Conservation (phyloP, 2,888 invertebrate species). For the Timema cristinae region DNA sequence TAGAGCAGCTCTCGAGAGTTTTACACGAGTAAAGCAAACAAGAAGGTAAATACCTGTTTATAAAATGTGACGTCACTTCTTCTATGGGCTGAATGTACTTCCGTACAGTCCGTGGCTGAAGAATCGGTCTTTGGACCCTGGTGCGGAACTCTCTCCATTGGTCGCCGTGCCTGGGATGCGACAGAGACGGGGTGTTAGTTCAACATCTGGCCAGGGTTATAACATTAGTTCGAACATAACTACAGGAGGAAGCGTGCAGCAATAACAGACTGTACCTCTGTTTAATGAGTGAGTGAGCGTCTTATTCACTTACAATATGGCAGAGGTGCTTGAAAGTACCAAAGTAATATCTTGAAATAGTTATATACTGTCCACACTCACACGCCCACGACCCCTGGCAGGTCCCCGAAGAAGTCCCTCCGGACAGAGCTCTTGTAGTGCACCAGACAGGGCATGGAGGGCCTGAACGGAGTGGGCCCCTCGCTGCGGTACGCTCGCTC, state of each 20-base stretch:
- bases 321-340: too few relatives aligned
- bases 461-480: slow-evolving; percentile 76
- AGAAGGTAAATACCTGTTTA: slow-evolving; percentile 53
- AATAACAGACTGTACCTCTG: too few relatives aligned
- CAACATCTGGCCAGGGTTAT: too few relatives aligned
- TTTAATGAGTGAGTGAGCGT: too few relatives aligned
- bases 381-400: slow-evolving; percentile 84
- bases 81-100: slow-evolving; percentile 76
- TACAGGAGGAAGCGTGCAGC: too few relatives aligned
- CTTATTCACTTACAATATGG: too few relatives aligned
- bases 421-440: slow-evolving; percentile 78
- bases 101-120: slow-evolving; percentile 77
- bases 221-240: too few relatives aligned
- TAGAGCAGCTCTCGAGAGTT: too few relatives aligned
- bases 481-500: slow-evolving; percentile 78
- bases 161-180: slow-evolving; percentile 72
- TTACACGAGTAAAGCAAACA: too few relatives aligned
- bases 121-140: slow-evolving; percentile 82
- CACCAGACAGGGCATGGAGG: slow-evolving; percentile 82
- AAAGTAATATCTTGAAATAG: too few relatives aligned
- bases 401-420: slow-evolving; percentile 76
- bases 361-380: slow-evolving; percentile 48
- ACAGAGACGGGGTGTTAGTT: neutral
- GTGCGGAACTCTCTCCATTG: slow-evolving; percentile 87
- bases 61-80: slow-evolving; percentile 71